A percentile compares a stretch with the other conserved stretches of the same genome.
Evolutionary conservation across 2,797 vertebrate species (phyloP).

Genomic region (Macrochelys suwanniensis): DNA sequence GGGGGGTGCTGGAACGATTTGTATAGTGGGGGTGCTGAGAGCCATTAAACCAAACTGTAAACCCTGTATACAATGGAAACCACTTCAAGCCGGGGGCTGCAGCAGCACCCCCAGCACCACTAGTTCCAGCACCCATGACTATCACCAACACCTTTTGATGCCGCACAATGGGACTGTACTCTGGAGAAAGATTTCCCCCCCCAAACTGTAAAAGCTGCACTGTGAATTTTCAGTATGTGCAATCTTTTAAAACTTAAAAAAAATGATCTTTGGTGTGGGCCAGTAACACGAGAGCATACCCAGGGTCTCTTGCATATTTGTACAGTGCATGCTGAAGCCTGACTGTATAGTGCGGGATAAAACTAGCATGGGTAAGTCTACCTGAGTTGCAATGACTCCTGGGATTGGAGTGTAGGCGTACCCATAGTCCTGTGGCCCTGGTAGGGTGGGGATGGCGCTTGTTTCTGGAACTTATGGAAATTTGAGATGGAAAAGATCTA

Average conservation of each 20-base stretch:
- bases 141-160: neutral
- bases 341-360: neutral
- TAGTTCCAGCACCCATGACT: neutral
- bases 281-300: neutral
- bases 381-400: neutral
- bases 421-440: constrained; percentile 5
- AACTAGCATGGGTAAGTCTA: neutral
- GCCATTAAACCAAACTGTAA: no score
- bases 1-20: no score
- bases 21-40: no score
- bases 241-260: neutral
- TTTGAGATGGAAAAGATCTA: constrained; percentile 38
- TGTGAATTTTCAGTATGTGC: constrained; percentile 17
- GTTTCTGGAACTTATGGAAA: constrained; percentile 21
- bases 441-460: constrained; percentile 15
- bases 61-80: no score
- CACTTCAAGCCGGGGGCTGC: no score
- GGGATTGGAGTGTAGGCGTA: neutral
- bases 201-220: neutral
- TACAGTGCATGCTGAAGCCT: neutral
- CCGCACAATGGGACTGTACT: neutral
- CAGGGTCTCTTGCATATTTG: neutral
- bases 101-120: no score
- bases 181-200: neutral
- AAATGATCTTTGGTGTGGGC: neutral